phyloP scores from a whole-genome alignment of 2,888 invertebrate species.

The Cephus sareptanus region DNA sequence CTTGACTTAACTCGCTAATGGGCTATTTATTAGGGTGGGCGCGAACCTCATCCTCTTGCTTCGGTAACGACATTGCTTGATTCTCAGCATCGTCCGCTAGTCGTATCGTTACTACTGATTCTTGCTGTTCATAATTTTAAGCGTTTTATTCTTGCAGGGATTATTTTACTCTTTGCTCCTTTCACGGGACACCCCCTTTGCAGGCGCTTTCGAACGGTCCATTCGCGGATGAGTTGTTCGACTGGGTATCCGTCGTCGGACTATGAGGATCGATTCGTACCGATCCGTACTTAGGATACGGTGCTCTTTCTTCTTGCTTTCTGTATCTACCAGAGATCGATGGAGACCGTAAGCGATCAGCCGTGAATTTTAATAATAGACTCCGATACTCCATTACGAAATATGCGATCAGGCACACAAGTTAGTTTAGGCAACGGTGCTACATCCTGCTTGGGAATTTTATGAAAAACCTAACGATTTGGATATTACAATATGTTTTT shows the following conservation, averaged over 20 bases:
- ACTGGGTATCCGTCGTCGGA: not conserved
- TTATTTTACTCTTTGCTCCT: not conserved
- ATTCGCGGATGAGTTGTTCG: not conserved
- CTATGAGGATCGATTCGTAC: not conserved
- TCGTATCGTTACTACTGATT: not conserved
- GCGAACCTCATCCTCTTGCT: not conserved
- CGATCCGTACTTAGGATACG: not conserved
- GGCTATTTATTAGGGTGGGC: slow-evolving; percentile 36
- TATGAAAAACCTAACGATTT: not conserved
- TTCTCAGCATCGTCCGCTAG: not conserved
- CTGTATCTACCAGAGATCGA: not conserved
- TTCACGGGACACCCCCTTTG: not conserved
- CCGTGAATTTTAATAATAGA: not conserved
- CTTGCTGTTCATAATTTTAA: not conserved
- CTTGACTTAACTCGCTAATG: slow-evolving; percentile 35
- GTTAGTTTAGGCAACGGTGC: not conserved
- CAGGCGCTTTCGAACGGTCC: not conserved
- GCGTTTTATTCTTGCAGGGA: not conserved
- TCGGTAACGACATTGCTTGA: not conserved
- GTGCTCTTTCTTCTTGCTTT: not conserved
- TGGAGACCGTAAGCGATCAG: not conserved
- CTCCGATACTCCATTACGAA: not conserved
- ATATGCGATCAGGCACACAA: not conserved
- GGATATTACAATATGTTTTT: not conserved
- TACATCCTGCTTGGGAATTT: not conserved